Conservation (phyloP, 2,113 vertebrate genomes). For the Lucifuga dentata region DNA sequence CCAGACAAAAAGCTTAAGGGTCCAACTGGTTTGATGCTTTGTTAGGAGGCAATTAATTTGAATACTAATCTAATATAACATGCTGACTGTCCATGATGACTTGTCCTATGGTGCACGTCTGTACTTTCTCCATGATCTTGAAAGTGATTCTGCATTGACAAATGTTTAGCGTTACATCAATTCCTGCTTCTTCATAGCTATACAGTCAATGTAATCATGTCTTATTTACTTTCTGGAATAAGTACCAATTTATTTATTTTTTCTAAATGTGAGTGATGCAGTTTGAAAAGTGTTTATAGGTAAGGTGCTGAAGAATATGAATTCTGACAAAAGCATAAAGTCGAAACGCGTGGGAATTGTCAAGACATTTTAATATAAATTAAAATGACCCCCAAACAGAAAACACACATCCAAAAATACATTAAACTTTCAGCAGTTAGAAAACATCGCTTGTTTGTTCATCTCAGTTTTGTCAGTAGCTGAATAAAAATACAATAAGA, state of each 20-base stretch:
- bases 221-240: background rate
- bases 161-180: background rate
- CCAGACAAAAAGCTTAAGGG: no score
- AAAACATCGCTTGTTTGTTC: constrained; percentile 73
- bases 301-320: background rate
- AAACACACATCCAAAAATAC: constrained; percentile 77
- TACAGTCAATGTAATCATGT: background rate
- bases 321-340: background rate
- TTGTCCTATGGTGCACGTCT: background rate
- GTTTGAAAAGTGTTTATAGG: background rate
- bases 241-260: background rate
- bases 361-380: constrained; percentile 83
- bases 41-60: background rate
- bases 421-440: constrained; percentile 78
- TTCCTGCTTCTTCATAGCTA: background rate
- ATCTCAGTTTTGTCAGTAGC: constrained; percentile 68
- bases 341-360: constrained; percentile 38
- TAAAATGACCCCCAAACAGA: constrained; percentile 74
- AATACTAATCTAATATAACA: background rate
- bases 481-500: constrained; percentile 80
- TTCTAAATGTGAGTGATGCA: background rate
- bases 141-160: background rate
- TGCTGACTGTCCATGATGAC: no score
- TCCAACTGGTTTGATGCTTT: no score
- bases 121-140: background rate